Evolutionary conservation across 2,797 vertebrate species (phyloP).

Genomic region (Lagorchestes hirsutus): DNA sequence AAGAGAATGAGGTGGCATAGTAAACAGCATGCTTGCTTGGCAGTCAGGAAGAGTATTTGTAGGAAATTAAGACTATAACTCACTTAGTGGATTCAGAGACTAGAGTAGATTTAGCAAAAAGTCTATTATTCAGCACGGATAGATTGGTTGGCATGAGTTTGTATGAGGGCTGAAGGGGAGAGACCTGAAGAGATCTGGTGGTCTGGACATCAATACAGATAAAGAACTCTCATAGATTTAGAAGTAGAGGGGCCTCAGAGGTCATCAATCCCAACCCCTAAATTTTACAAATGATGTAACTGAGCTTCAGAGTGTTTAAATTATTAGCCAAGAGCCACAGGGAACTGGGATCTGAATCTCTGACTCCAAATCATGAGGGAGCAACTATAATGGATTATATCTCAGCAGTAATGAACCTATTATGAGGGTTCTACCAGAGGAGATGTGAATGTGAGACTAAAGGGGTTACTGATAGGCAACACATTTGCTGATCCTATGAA

Average conservation of each 20-base stretch:
- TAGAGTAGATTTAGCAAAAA: background rate
- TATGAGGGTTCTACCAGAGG: background rate
- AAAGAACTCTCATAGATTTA: background rate
- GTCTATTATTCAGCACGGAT: background rate
- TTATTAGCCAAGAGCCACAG: background rate
- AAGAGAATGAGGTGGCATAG: no score
- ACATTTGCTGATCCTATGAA: background rate
- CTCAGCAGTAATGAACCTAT: background rate
- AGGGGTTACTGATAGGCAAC: background rate
- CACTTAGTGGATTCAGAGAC: background rate
- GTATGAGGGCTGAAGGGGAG: background rate
- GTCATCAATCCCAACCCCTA: background rate
- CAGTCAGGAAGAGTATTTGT: background rate
- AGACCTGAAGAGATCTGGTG: background rate
- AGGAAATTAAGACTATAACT: background rate
- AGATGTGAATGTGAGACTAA: background rate
- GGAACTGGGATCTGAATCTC: background rate
- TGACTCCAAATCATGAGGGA: background rate
- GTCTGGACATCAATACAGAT: background rate
- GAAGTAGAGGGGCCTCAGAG: background rate
- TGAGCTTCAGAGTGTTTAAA: background rate
- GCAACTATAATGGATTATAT: background rate
- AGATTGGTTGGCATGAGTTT: background rate
- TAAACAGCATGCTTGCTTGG: background rate
- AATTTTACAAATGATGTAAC: background rate